A percentile compares a stretch with the other conserved stretches of the same genome.
These are phyloP conservation scores for Drosophila flavopinicola DNA, from an alignment of 2,888 invertebrate genomes.

Conservation along the genomic window DNA sequence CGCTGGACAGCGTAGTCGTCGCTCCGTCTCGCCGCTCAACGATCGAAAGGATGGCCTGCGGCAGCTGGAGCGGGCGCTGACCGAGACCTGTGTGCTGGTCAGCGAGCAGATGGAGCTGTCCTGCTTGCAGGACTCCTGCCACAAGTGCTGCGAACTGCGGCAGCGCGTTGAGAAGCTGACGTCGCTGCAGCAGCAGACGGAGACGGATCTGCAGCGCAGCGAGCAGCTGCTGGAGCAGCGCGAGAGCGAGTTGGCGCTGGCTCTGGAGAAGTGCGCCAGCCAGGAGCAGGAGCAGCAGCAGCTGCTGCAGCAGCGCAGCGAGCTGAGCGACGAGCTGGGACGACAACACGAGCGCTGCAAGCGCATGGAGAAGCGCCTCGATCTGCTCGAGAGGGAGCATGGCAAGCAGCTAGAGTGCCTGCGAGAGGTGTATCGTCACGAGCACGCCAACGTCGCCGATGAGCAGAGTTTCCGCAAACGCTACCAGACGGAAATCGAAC, in stretches of 20 bases:
- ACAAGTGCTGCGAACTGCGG: conserved; percentile 86
- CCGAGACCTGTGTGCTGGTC: conserved; percentile 87
- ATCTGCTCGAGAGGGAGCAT: conserved; percentile 92
- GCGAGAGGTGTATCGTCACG: conserved; percentile 89
- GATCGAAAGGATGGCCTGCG: conserved; percentile 88
- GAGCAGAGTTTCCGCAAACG: conserved; percentile 88
- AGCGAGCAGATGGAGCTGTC: conserved; percentile 76
- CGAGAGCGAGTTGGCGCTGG: conserved; percentile 79
- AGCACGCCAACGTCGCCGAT: conserved; percentile 86
- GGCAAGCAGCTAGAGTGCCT: conserved; percentile 92
- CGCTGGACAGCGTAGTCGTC: conserved; percentile 86
- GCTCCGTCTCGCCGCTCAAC: conserved; percentile 88
- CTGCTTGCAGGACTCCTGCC: conserved; percentile 86
- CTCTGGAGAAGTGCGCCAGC: conserved; percentile 81
- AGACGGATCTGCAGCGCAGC: conserved; percentile 80
- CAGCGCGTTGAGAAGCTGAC: conserved; percentile 85
- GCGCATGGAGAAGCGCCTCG: conserved; percentile 89
- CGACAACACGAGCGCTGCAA: conserved; percentile 89
- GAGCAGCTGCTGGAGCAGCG: conserved; percentile 82
- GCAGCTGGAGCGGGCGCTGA: conserved; percentile 88
- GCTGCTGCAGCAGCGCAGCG: conserved; percentile 82
- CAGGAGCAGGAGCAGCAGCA: conserved; percentile 83
- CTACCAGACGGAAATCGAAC: conserved; percentile 94
- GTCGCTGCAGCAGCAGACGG: conserved; percentile 82
- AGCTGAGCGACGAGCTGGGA: conserved; percentile 86